Base-by-base conservation (phyloP, 2,888 invertebrate genomes). In the Esperia sulphurella region DNA sequence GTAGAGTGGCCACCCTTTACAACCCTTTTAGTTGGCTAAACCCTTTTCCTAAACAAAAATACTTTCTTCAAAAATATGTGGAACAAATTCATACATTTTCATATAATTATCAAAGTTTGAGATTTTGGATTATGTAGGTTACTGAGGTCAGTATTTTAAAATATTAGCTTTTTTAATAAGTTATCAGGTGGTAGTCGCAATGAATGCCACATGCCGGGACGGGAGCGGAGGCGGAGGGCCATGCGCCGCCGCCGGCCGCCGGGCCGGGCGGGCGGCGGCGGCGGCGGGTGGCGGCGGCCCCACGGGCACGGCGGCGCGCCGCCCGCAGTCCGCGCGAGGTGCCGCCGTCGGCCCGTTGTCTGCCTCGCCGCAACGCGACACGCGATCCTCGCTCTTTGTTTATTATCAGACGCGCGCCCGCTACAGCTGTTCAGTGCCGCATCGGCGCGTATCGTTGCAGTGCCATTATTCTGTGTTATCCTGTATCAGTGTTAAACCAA, bases 251-350 rank as follows among this genome's bases (percentile, higher is more conserved):
- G 61, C 60, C 52, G 61, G 55, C 59, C 63, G 54, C 61, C 56
- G 61, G 61, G 51, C 61, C 47, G 58, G 52, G 54, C 60, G 60
- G 54, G 63, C 58, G 35, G n/a, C 10, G 54, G 59, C 50, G 51
- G 52, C 51, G 50, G 61, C 58, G 53, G 52, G 51, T 51, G 49
- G 61, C 58, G 53, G 63, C 55, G 60, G 51, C 65, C 61, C 62
- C 65, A 61, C 66, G 59, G 59, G 61, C 56, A 50, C 52, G 55
- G 58, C 54, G 53, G 77, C 77, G 80, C 49, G 52, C 55, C 57
- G 54, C 53, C 80, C 79, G 82, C 86, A 86, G 86, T 86, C 79
- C 82, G 82, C 79, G 83, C 78, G 75, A 75, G 75, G 72, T 68
- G 76, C 77, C 80, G 75, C 69, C 67, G 73, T 55, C 69, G 81